Conservation (phyloP, 2,113 vertebrate species). For the Nothoprocta pentlandii region DNA sequence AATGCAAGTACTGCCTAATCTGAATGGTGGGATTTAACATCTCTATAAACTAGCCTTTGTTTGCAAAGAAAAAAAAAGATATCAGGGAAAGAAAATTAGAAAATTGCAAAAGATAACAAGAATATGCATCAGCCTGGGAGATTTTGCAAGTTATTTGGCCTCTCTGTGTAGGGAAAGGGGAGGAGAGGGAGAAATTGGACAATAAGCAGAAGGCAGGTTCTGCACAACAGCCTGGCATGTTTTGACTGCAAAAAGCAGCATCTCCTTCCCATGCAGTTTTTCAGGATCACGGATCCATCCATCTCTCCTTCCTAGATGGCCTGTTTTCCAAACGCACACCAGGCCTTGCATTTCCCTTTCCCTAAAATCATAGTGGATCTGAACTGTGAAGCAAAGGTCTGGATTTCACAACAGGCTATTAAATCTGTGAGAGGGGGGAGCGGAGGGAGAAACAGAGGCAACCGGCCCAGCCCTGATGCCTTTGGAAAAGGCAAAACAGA, state of each 20-base stretch:
- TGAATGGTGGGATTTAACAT: neutral
- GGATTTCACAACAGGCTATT: neutral
- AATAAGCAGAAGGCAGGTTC: neutral
- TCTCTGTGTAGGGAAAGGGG: neutral
- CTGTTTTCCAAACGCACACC: neutral
- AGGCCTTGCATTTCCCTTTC: neutral
- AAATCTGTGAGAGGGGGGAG: neutral
- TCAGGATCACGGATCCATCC: neutral
- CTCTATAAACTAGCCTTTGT: neutral
- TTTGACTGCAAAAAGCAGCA: neutral
- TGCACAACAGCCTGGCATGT: neutral
- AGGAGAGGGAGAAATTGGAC: neutral
- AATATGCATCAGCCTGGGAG: neutral
- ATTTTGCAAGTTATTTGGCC: neutral
- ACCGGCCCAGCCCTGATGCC: neutral
- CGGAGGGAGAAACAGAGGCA: neutral
- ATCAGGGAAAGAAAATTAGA: neutral
- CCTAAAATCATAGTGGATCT: neutral
- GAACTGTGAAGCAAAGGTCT: neutral
- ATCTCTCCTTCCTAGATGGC: neutral
- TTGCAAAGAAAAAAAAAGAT: neutral
- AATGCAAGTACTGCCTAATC: neutral
- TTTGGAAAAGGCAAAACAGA: conserved; percentile 21
- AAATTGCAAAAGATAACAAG: neutral
- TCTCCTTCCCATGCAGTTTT: neutral